Base-by-base conservation (phyloP, 2,888 invertebrate genomes). In the Asteroscopus sphinx region DNA sequence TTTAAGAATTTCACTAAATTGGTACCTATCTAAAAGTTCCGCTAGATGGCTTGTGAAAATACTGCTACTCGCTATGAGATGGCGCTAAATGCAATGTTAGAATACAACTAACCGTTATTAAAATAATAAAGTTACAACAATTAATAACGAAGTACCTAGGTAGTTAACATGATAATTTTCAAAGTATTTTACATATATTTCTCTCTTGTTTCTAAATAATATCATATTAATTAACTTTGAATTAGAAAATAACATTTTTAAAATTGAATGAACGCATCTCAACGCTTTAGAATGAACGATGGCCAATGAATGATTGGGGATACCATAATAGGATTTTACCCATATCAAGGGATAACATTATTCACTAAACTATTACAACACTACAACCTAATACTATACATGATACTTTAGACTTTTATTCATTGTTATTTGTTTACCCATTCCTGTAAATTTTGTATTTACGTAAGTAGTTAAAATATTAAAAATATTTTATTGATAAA, bases 251-350 rank as follows among this genome's bases (percentile, higher is more conserved):
- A n/a, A 37, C 7, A 32, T 41, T n/a, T 73, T 61, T 21, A 21
- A 60, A 64, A 70, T 49, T 79, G 82, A 79, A 77, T 76, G 76
- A 81, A 68, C 58, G 62, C 66, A 64, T 56, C 57, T 55, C 36
- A 52, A 59, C 35, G 45, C 61, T 67, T 59, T 46, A 47, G 58
- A 76, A 61, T 68, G 66, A 76, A 74, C 60, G 47, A 71, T 57
- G 60, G 57, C 75, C 77, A 79, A 77, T 80, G 65, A 76, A 67
- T 49, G 56, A 51, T 49, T 40, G 28, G 75, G 65, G 68, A 73
- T 79, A 67, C 73, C 71, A 49, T 25, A 12, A 2, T 42, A 16
- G 7, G 15, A 47, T 48, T 42, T 64, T 65, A 57, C 56, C 71
- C 54, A 35, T 26, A 6, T 13, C 16, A 13, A 5, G 2, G 2